These are phyloP conservation scores for Paralvinella palmiformis DNA, from an alignment of 1,140 invertebrate genomes.

Conservation along the genomic window DNA sequence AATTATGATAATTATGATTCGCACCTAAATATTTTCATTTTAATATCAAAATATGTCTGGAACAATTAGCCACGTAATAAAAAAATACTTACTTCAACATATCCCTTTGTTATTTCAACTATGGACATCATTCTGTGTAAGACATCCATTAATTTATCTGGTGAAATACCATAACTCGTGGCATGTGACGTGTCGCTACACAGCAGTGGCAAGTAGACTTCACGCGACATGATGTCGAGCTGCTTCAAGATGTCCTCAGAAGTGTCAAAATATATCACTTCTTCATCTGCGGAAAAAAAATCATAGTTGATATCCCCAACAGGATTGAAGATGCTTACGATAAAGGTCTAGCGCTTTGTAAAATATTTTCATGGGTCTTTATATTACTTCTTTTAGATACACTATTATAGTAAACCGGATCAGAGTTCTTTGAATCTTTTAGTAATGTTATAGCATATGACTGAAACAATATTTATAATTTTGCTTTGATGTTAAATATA, in stretches of 20 bases:
- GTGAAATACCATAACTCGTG: slow-evolving; percentile 26
- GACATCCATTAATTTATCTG: slow-evolving; percentile 49
- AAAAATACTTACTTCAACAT: slow-evolving; percentile 33
- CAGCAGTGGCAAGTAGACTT: slow-evolving; percentile 48
- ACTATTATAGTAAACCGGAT: too few relatives aligned
- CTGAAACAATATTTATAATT: background rate
- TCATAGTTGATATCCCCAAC: too few relatives aligned
- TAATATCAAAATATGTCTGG: background rate
- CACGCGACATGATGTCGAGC: slow-evolving; percentile 41
- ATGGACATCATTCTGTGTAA: slow-evolving; percentile 46
- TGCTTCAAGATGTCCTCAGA: slow-evolving; percentile 38
- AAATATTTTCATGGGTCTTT: too few relatives aligned
- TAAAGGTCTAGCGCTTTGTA: too few relatives aligned
- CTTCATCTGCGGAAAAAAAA: slow-evolving; percentile 35
- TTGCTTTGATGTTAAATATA: background rate
- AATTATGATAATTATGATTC: too few relatives aligned
- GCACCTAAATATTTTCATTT: too few relatives aligned
- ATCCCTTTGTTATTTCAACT: slow-evolving; percentile 44
- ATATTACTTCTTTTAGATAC: too few relatives aligned
- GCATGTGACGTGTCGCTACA: slow-evolving; percentile 38
- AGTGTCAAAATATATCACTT: slow-evolving; percentile 47
- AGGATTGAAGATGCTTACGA: too few relatives aligned
- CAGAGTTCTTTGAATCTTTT: too few relatives aligned
- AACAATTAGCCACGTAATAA: background rate
- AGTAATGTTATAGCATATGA: background rate